Evolutionary conservation across 2,797 vertebrate species (phyloP).

Genomic region (Choloepus didactylus): DNA sequence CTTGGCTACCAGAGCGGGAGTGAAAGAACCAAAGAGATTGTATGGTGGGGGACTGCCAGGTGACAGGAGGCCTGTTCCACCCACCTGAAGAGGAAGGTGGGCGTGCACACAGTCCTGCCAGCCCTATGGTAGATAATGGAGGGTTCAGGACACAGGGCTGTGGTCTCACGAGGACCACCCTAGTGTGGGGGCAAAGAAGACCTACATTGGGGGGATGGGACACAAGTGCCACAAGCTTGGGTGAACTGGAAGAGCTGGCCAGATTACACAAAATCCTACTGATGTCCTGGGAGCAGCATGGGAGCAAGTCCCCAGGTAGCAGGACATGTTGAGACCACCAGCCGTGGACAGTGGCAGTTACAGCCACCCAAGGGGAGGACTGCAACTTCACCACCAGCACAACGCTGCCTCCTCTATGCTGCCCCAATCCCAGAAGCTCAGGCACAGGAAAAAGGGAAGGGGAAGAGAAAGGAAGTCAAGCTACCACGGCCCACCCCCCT

Average conservation of each 20-base stretch:
- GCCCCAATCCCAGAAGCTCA: too few relatives aligned
- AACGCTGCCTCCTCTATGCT: not conserved
- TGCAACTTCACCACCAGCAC: not conserved
- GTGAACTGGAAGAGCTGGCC: not conserved
- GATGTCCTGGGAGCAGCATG: not conserved
- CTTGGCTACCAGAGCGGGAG: not conserved
- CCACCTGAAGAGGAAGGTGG: not conserved
- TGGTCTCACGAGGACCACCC: not conserved
- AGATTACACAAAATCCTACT: not conserved
- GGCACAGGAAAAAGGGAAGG: not conserved
- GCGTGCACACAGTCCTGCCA: not conserved
- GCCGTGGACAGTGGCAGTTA: not conserved
- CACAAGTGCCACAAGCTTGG: not conserved
- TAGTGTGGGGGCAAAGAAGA: not conserved
- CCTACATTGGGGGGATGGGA: not conserved
- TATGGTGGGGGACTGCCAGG: not conserved
- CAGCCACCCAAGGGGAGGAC: not conserved
- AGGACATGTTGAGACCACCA: not conserved
- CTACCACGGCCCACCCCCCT: rapidly evolving
- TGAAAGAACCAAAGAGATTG: not conserved
- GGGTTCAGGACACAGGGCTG: not conserved
- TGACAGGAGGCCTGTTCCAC: not conserved
- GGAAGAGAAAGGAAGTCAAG: not conserved
- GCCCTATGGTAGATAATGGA: not conserved
- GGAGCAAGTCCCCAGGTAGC: not conserved